phyloP scores from a whole-genome alignment of 1,140 invertebrate species.

The Vanessa tameamea region DNA sequence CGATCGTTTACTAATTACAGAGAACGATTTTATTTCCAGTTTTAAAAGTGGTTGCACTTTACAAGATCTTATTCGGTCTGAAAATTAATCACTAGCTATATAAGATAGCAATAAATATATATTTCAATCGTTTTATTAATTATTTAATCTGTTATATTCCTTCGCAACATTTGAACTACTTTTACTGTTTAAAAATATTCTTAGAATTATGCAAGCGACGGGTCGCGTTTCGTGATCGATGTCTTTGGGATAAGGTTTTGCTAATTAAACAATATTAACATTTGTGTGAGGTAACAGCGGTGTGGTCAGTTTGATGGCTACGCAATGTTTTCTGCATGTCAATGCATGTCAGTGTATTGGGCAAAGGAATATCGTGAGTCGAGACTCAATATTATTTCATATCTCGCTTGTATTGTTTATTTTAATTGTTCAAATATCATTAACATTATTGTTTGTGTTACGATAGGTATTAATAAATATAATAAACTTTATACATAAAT shows the following conservation, averaged over 20 bases:
- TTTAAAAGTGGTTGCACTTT: background rate
- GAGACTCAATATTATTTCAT: slow-evolving; percentile 28
- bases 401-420: slow-evolving; percentile 1
- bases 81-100: background rate
- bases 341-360: slow-evolving; percentile 46
- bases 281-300: slow-evolving; percentile 57
- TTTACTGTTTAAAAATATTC: slow-evolving; percentile 44
- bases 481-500: too few species aligned
- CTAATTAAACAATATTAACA: slow-evolving; percentile 74
- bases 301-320: slow-evolving; percentile 40
- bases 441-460: too few species aligned
- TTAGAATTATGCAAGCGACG: slow-evolving; percentile 54
- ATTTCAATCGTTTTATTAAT: slow-evolving; percentile 2
- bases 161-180: slow-evolving; percentile 57
- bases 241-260: slow-evolving; percentile 65
- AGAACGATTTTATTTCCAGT: background rate
- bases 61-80: background rate
- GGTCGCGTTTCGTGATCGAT: slow-evolving; percentile 71
- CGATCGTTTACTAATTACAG: background rate
- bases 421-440: background rate
- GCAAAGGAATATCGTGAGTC: slow-evolving; percentile 41
- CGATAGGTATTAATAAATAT: too few species aligned
- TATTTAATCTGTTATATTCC: slow-evolving; percentile 38
- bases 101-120: background rate
- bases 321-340: slow-evolving; percentile 50